These are phyloP conservation scores for Hozukius guyotensis DNA, from an alignment of 2,797 vertebrate species.

Conservation along the genomic window DNA sequence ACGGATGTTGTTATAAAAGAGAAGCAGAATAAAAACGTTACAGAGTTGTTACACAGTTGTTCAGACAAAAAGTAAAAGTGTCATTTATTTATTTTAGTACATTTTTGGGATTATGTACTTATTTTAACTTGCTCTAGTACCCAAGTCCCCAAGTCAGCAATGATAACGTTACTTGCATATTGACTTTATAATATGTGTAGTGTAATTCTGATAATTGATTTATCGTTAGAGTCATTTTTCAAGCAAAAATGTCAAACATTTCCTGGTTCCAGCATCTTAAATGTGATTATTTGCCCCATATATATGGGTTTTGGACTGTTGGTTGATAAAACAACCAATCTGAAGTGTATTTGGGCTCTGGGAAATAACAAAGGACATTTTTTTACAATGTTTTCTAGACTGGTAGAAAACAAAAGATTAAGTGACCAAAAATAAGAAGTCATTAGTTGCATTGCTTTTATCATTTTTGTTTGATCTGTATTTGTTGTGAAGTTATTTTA, in stretches of 20 bases:
- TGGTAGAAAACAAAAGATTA: neutral
- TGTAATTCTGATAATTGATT: neutral
- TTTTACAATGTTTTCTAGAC: neutral
- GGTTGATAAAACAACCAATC: neutral
- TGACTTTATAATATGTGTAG: neutral
- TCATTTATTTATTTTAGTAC: neutral
- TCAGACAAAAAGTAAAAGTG: neutral
- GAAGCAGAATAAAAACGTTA: neutral
- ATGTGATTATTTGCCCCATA: neutral
- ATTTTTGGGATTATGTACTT: neutral
- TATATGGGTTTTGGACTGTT: neutral
- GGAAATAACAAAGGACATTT: neutral
- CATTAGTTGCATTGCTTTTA: neutral
- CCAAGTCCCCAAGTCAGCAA: neutral
- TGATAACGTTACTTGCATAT: neutral
- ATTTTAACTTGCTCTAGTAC: neutral
- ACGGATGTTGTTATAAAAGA: neutral
- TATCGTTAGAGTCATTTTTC: neutral
- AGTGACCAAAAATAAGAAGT: neutral
- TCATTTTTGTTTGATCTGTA: no score
- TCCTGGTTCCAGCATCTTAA: neutral
- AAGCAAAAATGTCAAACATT: neutral
- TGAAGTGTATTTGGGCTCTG: neutral
- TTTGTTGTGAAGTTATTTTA: neutral
- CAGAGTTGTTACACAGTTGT: neutral